phyloP scores from a whole-genome alignment of 2,888 invertebrate species.

The Penaeus monodon region DNA sequence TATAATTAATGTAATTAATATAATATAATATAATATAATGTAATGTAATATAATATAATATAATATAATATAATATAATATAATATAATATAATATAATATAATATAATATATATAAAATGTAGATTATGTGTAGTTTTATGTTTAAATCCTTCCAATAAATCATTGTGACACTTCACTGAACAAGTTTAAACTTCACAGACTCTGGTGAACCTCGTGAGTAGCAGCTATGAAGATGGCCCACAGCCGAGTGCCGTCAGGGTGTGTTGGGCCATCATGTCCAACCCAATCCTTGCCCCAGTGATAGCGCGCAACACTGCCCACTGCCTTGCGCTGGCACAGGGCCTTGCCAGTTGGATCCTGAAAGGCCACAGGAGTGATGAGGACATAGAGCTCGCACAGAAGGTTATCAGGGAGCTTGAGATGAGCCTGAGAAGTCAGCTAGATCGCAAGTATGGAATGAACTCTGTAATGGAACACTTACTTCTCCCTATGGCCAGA shows the following conservation, averaged over 20 bases:
- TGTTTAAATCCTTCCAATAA: too few relatives aligned
- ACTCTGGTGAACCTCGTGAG: slow-evolving; percentile 40
- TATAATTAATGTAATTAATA: too few relatives aligned
- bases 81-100: too few relatives aligned
- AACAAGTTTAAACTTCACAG: neutral
- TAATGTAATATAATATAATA: too few relatives aligned
- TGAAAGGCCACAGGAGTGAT: slow-evolving; percentile 18
- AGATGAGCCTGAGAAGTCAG: slow-evolving; percentile 12
- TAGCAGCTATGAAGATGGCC: slow-evolving; percentile 15
- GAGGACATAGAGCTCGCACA: neutral
- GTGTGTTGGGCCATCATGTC: slow-evolving; percentile 20
- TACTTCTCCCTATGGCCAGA: slow-evolving; percentile 14
- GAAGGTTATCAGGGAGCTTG: neutral
- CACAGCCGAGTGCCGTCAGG: slow-evolving; percentile 27
- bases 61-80: too few relatives aligned
- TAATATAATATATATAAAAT: too few relatives aligned
- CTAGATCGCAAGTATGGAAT: neutral
- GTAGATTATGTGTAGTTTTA: too few relatives aligned
- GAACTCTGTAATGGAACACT: slow-evolving; percentile 4
- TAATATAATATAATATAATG: too few relatives aligned
- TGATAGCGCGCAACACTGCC: slow-evolving; percentile 18
- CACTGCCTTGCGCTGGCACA: slow-evolving; percentile 27
- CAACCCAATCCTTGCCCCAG: slow-evolving; percentile 29
- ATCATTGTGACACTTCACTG: too few relatives aligned
- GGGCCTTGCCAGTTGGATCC: slow-evolving; percentile 38